These are phyloP conservation scores for Chitala chitala DNA, from an alignment of 2,113 vertebrate genomes.

Conservation along the genomic window DNA sequence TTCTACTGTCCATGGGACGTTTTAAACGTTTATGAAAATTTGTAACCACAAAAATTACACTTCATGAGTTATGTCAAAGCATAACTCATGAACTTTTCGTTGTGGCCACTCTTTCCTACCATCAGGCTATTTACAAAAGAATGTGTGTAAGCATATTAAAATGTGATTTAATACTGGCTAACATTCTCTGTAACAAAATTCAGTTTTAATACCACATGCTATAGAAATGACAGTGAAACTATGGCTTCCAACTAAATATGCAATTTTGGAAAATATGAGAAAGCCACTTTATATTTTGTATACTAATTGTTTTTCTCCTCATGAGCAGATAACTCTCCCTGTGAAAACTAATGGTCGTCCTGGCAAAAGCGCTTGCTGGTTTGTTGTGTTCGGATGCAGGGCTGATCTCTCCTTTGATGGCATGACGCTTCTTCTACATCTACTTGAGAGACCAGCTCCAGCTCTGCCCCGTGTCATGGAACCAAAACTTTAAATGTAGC, in stretches of 20 bases:
- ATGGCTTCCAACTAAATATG: not conserved
- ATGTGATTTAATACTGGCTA: not conserved
- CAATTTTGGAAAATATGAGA: not conserved
- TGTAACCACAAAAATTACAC: conserved; percentile 22
- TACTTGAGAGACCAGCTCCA: conserved; percentile 22
- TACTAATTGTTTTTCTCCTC: not conserved
- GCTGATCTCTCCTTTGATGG: conserved; percentile 10
- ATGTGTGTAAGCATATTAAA: not conserved
- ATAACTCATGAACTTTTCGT: no score
- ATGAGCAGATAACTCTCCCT: not conserved
- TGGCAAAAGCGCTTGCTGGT: no score
- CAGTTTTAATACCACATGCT: no score
- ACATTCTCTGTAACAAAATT: no score
- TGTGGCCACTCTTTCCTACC: no score
- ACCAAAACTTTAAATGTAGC: not conserved
- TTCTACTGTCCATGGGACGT: conserved; percentile 32
- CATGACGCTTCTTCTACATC: conserved; percentile 9
- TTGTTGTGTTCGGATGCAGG: not conserved
- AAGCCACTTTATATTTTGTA: not conserved
- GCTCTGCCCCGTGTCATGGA: not conserved
- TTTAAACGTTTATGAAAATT: conserved; percentile 12
- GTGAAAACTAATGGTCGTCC: no score
- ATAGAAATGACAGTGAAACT: not conserved
- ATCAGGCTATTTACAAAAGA: no score
- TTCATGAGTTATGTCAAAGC: conserved; percentile 32